phyloP scores from a whole-genome alignment of 2,113 vertebrate species.

The Smithornis capensis region DNA sequence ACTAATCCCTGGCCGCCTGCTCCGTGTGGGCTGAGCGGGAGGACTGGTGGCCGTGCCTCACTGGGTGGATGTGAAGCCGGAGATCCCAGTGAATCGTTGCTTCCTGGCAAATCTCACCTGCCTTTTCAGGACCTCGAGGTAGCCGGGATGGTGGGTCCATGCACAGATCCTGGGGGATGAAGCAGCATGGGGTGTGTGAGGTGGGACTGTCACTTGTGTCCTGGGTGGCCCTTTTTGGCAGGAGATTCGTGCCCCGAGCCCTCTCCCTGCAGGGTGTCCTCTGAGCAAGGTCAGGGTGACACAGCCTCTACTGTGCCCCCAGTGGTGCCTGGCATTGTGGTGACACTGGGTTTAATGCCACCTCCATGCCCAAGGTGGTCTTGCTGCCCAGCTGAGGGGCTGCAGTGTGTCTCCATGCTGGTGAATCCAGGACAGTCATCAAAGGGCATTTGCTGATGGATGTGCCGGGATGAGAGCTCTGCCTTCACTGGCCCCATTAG shows the following conservation, averaged over 20 bases:
- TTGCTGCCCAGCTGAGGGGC: rapidly evolving
- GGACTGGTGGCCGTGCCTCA: neutral
- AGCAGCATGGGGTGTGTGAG: neutral
- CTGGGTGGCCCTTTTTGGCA: neutral
- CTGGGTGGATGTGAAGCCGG: neutral
- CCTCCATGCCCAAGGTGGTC: neutral
- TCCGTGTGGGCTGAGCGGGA: neutral
- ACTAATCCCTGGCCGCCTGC: no score
- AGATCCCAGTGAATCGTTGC: neutral
- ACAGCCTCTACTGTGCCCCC: neutral
- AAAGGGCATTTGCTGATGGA: neutral
- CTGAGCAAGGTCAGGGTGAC: neutral
- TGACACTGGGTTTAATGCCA: neutral
- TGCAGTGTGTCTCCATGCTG: rapidly evolving
- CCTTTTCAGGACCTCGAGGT: neutral
- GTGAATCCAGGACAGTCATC: rapidly evolving
- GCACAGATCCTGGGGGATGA: neutral
- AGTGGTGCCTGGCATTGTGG: rapidly evolving
- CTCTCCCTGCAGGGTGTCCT: rapidly evolving
- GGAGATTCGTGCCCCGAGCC: rapidly evolving
- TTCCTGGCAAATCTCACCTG: neutral
- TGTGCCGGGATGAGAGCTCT: rapidly evolving
- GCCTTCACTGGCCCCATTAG: rapidly evolving
- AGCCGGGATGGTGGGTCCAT: rapidly evolving
- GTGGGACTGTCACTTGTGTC: neutral